Base-by-base conservation (phyloP, 2,888 invertebrate species). In the Ceramica pisi region DNA sequence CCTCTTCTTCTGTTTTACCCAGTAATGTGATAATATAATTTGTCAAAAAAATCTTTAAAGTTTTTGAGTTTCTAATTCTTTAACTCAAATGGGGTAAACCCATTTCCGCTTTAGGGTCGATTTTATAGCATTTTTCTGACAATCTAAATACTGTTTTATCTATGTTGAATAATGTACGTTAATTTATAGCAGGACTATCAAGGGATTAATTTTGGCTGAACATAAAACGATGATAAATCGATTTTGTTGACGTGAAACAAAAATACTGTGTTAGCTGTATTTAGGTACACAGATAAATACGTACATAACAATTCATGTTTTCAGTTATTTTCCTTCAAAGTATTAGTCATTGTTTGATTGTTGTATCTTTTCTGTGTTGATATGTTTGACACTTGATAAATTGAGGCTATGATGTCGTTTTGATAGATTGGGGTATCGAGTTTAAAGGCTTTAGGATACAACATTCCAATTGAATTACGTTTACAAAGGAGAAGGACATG, bases 371-470 rank as follows among this genome's bases (percentile, higher is more conserved):
- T n/a, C 48, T 38, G 21, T 53, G 19, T 63, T 14, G 57, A 77
- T 53, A 77, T 70, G 57, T 48, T 69, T 72, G 75, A 57, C 67
- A 75, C 21, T 66, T 57, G 75, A 75, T 57, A 75, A 44, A 75
- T 75, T 66, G 19, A 7, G 66, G 44, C 26, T 55, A 44, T 12
- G 6, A 51, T 9, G 31, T 41, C 26, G 38, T 19, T 16, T 31
- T 44, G 44, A 44, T 57, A 64, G 63, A 41, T 64, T 26, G 19
- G 19, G 50, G n/a, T 46, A 53, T 69, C 50, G 35, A 38, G 26
- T 57, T 53, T 35, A 48, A 62, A 31, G 50, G 56, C 50, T 77
- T 77, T 21, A 53, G 48, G 51, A 12, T 26, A 31, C 16, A 35
- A 76, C 50, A 77, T 62, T 59, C 57, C 14, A 23, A 38, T 14